phyloP scores from a whole-genome alignment of 2,113 vertebrate species.

The Emydura subglobosa region DNA sequence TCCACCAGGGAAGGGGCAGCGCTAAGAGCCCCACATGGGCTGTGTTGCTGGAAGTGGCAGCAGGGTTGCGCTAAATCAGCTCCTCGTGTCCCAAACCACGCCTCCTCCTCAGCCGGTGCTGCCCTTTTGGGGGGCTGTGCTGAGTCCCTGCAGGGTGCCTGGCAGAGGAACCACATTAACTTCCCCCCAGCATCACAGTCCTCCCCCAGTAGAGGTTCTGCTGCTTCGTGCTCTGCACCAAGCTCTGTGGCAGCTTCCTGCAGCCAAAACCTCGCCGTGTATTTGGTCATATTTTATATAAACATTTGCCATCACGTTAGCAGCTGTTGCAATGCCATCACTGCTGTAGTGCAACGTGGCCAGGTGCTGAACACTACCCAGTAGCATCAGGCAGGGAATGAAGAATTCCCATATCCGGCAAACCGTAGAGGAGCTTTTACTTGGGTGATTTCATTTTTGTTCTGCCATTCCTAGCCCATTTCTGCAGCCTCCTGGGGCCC shows the following conservation, averaged over 20 bases:
- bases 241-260: not conserved
- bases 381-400: not conserved
- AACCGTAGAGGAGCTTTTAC: not conserved
- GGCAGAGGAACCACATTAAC: not conserved
- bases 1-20: not conserved
- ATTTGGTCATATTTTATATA: not conserved
- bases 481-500: not conserved
- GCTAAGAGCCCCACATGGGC: not conserved
- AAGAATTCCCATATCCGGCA: not conserved
- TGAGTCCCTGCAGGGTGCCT: not conserved
- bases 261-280: not conserved
- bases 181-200: not conserved
- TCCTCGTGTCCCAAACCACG: not conserved
- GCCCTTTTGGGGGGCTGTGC: not conserved
- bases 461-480: not conserved
- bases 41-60: not conserved
- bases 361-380: not conserved
- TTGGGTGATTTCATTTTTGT: not conserved
- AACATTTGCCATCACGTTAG: not conserved
- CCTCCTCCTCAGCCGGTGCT: not conserved
- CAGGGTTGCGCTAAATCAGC: not conserved
- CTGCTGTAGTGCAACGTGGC: not conserved
- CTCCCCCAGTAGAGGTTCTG: not conserved
- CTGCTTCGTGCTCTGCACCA: too few species aligned
- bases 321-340: not conserved